phyloP scores from a whole-genome alignment of 2,797 vertebrate genomes.

The Prionace glauca region DNA sequence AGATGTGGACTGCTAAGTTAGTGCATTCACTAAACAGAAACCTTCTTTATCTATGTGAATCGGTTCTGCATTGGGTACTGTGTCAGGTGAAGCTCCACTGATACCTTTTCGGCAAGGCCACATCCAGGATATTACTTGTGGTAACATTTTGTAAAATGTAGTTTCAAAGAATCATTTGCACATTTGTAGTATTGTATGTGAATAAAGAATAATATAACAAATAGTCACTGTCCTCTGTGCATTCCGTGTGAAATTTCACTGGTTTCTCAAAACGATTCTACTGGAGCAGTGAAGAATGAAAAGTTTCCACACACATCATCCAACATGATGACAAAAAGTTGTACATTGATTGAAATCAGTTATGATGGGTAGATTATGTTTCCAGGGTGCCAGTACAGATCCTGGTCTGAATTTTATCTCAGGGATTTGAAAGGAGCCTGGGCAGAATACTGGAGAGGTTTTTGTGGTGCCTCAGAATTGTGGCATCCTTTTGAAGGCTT shows the following conservation, averaged over 20 bases:
- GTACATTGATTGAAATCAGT: neutral
- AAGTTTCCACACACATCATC: neutral
- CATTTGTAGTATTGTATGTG: neutral
- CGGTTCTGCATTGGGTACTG: neutral
- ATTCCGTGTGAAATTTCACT: neutral
- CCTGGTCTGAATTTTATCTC: neutral
- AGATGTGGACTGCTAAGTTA: neutral
- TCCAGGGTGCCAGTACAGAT: neutral
- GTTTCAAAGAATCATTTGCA: neutral
- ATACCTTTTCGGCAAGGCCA: neutral
- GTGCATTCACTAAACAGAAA: neutral
- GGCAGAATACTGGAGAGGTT: neutral
- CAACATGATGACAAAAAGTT: neutral
- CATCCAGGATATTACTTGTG: neutral
- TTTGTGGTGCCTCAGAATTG: neutral
- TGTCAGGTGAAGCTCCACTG: neutral
- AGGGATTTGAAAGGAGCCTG: neutral
- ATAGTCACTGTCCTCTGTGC: neutral
- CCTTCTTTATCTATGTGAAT: neutral
- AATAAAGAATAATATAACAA: neutral
- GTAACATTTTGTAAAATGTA: neutral
- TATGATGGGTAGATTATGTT: neutral
- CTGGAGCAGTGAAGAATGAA: neutral
- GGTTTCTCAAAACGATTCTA: neutral
- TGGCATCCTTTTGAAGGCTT: too few species aligned